These are phyloP conservation scores for Melanostigma gelatinosum DNA, from an alignment of 2,113 vertebrate genomes.

Conservation along the genomic window DNA sequence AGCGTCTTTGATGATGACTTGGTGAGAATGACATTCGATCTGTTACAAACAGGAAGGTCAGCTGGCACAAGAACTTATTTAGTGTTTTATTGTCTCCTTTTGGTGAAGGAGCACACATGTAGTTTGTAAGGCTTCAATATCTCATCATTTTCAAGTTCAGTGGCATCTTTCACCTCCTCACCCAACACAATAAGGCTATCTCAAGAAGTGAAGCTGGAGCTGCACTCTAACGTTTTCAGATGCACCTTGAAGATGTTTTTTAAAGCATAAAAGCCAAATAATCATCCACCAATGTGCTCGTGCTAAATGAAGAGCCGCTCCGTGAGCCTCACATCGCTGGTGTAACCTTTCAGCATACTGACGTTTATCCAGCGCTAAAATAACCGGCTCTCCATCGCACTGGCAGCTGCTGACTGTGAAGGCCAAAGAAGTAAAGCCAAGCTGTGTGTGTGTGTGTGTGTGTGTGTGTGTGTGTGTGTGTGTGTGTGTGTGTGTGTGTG, in stretches of 20 bases:
- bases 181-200: too few species aligned
- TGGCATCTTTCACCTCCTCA: too few species aligned
- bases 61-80: too few species aligned
- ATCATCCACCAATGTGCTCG: too few species aligned
- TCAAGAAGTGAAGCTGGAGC: neutral
- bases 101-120: too few species aligned
- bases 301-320: neutral
- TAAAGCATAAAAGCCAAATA: neutral
- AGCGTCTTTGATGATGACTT: too few species aligned
- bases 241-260: neutral
- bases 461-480: neutral
- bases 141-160: too few species aligned
- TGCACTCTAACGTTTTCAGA: neutral
- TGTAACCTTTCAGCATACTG: constrained; percentile 80
- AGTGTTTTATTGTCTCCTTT: too few species aligned
- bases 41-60: too few species aligned
- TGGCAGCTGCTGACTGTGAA: constrained; percentile 65
- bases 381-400: constrained; percentile 63
- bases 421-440: constrained; percentile 60
- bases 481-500: constrained; percentile 6
- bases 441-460: constrained; percentile 14
- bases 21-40: too few species aligned
- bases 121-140: too few species aligned
- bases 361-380: constrained; percentile 83
- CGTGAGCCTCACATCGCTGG: constrained; percentile 59